Base-by-base conservation (phyloP, 2,797 vertebrate species). In the Todus mexicanus region DNA sequence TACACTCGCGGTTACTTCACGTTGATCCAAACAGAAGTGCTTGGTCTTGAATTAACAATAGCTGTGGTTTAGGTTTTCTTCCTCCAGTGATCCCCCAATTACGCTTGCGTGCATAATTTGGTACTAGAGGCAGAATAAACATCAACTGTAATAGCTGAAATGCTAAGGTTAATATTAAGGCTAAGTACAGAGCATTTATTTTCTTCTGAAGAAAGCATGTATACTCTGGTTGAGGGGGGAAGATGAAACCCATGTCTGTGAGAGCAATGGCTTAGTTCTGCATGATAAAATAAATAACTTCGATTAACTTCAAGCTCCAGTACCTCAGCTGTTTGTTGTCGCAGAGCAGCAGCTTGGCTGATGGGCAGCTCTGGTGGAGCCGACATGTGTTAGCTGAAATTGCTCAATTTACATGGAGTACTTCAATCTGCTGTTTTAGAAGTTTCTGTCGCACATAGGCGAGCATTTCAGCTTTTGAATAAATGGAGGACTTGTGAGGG, bases 251-350 rank as follows among this genome's bases (percentile, higher is more conserved):
- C 20, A 8, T 21, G 74, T 88, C 77, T 84, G 78, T 26, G 83
- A 93, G 89, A 94, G 92, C 87, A 81, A 47, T 75, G 91, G 82
- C 83, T 96, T 94, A 95, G 91, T 94, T 94, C 93, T 95, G 91
- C 89, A 82, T 79, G 87, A 77, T 90, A 90, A 95, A 95, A 95
- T 94, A 95, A 94, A 87, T 96, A 95, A 90, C 77, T 94, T 89
- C 48, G 47, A 94, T 95, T 92, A 95, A 94, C 87, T 91, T 94
- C 83, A 94, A 89, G 92, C 91, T 81, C 65, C 72, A 75, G 73
- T 91, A 92, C 91, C 92, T 96, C 85, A 88, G 90, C 90, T 95
- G 91, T 94, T 95, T 95, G 93, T 95, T 95, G 96, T 94, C 92
- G 91, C 73, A 94, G 92, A 92, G 92, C 89, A 93, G 93, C 94